Evolutionary conservation across 2,113 vertebrate genomes (phyloP).

Genomic region (Clinocottus analis): DNA sequence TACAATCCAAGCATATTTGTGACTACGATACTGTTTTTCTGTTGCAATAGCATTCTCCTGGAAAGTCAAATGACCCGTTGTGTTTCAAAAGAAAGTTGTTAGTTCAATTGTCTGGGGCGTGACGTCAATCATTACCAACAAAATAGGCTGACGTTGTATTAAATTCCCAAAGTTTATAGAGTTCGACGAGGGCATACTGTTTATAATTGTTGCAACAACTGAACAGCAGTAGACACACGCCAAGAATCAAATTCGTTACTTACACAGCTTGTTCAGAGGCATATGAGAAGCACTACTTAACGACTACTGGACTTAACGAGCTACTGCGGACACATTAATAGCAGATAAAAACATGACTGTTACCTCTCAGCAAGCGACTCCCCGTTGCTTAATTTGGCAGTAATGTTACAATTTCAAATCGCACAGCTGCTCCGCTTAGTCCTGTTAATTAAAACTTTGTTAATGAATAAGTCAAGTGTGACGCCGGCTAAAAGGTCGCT

Average conservation of each 20-base stretch:
- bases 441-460: slow-evolving; percentile 15
- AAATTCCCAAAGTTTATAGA: not conserved
- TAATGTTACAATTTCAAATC: not conserved
- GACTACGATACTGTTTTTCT: not conserved
- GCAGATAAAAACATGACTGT: not conserved
- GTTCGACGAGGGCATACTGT: not conserved
- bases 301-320: not conserved
- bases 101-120: not conserved
- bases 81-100: not conserved
- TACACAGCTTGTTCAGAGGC: not conserved
- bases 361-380: slow-evolving; percentile 48
- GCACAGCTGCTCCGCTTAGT: not conserved
- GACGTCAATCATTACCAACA: not conserved
- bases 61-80: not conserved
- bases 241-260: not conserved
- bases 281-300: not conserved
- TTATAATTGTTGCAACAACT: not conserved
- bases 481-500: not conserved
- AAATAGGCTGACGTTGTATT: not conserved
- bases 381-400: not conserved
- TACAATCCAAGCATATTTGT: not conserved
- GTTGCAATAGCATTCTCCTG: not conserved
- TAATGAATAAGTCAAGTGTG: too few species aligned
- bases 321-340: slow-evolving; percentile 1
- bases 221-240: not conserved